These are phyloP conservation scores for Sinocyclocheilus anshuiensis DNA, from an alignment of 2,113 vertebrate genomes.

Conservation along the genomic window DNA sequence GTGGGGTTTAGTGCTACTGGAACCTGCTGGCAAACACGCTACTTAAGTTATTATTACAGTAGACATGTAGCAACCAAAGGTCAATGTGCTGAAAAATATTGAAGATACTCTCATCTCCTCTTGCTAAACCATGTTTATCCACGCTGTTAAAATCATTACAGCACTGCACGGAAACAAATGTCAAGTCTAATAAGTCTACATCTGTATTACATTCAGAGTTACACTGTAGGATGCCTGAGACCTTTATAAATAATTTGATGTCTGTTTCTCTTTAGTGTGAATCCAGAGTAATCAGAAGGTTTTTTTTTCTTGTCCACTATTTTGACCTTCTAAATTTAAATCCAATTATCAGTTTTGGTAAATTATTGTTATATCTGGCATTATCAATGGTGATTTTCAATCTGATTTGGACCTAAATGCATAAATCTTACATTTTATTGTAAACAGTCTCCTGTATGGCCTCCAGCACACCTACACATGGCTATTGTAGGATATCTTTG, in stretches of 20 bases:
- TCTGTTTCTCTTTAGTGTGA: not conserved
- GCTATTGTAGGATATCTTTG: conserved; percentile 5
- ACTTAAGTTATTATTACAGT: conserved; percentile 31
- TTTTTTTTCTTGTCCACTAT: not conserved
- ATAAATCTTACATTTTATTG: not conserved
- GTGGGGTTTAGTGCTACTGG: not conserved
- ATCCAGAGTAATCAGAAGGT: not conserved
- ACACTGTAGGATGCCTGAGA: not conserved
- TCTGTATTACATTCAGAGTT: conserved; percentile 10
- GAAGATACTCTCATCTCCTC: not conserved
- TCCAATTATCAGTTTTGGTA: not conserved
- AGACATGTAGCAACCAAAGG: conserved; percentile 28
- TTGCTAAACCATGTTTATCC: not conserved
- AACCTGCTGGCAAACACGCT: conserved; percentile 45
- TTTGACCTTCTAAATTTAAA: too few species aligned
- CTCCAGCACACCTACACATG: not conserved
- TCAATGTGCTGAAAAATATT: conserved; percentile 34
- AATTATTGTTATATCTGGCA: not conserved
- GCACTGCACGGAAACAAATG: not conserved
- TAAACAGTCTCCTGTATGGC: not conserved
- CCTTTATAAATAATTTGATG: not conserved
- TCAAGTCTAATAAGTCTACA: conserved; percentile 1
- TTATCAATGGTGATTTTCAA: not conserved
- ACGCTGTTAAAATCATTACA: not conserved
- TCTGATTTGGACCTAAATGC: not conserved